phyloP scores from a whole-genome alignment of 2,888 invertebrate species.

The Volucella bombylans region DNA sequence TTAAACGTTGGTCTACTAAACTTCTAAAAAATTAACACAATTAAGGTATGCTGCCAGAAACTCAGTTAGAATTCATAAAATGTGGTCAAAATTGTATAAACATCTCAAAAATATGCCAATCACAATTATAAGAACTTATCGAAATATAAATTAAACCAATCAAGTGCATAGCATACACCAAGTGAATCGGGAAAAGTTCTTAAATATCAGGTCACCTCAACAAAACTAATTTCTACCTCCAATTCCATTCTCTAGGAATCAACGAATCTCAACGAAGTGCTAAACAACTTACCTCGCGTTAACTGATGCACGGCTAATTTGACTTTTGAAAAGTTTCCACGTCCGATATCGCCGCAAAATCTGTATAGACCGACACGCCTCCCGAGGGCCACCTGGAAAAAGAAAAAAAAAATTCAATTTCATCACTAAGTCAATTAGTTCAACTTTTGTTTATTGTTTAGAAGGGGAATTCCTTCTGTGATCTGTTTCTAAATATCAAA shows the following conservation, averaged over 20 bases:
- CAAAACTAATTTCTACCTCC: too few relatives aligned
- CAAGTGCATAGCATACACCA: too few relatives aligned
- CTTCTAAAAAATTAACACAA: too few relatives aligned
- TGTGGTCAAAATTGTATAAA: too few relatives aligned
- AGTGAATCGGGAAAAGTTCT: too few relatives aligned
- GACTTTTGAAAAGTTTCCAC: slow-evolving; percentile 91
- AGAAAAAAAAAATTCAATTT: slow-evolving; percentile 50
- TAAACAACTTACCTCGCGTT: slow-evolving; percentile 85
- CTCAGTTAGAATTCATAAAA: too few relatives aligned
- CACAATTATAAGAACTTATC: too few relatives aligned
- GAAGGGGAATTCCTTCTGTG: not conserved
- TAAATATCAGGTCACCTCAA: too few relatives aligned
- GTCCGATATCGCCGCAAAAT: slow-evolving; percentile 89
- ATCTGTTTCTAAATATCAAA: slow-evolving; percentile 26
- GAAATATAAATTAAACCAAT: too few relatives aligned
- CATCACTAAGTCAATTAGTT: slow-evolving; percentile 41
- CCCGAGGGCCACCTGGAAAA: slow-evolving; percentile 85
- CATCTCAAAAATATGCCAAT: too few relatives aligned
- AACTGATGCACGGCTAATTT: slow-evolving; percentile 89
- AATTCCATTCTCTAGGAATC: not conserved
- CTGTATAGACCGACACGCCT: slow-evolving; percentile 89
- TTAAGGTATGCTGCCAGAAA: too few relatives aligned
- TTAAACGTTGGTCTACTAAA: too few relatives aligned
- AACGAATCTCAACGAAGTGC: not conserved
- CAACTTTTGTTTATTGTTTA: not conserved